Evolutionary conservation across 2,888 invertebrate species (phyloP).

Genomic region (Clepsis dumicolana): DNA sequence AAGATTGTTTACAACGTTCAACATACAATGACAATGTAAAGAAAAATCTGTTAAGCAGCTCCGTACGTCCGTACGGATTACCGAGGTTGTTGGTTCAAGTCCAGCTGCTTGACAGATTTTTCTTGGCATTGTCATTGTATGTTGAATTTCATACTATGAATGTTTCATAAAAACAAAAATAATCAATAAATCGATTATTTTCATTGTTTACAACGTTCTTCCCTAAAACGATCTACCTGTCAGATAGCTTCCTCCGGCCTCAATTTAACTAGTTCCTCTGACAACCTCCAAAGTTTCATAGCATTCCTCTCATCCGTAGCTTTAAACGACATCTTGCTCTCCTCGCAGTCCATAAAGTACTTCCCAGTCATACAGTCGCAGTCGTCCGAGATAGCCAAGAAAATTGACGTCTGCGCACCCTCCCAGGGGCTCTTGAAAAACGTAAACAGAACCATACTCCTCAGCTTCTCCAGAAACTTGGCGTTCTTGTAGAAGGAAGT

Average conservation of each 20-base stretch:
- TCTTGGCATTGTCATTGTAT: too few relatives aligned
- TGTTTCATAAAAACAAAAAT: too few relatives aligned
- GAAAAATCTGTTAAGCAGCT: too few relatives aligned
- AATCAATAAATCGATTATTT: too few relatives aligned
- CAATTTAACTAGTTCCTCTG: constrained; percentile 72
- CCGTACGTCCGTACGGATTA: too few relatives aligned
- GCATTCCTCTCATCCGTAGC: constrained; percentile 89
- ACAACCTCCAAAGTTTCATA: constrained; percentile 91
- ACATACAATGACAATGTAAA: too few relatives aligned
- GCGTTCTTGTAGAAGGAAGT: constrained; percentile 91
- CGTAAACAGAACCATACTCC: constrained; percentile 88
- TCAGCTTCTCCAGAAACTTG: constrained; percentile 74
- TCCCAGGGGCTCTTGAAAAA: constrained; percentile 92
- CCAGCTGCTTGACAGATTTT: too few relatives aligned
- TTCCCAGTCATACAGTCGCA: constrained; percentile 90
- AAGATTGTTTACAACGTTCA: too few relatives aligned
- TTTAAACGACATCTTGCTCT: constrained; percentile 85
- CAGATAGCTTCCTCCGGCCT: constrained; percentile 61
- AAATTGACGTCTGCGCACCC: constrained; percentile 93
- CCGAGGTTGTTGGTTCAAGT: too few relatives aligned
- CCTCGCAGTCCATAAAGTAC: constrained; percentile 92
- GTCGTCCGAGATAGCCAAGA: constrained; percentile 91
- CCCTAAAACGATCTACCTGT: neutral
- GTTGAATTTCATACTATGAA: too few relatives aligned
- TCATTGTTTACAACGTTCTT: too few relatives aligned